Percentiles rank a stretch among this genome's conserved stretches.
Evolutionary conservation across 2,797 vertebrate genomes (phyloP).

Genomic region (Myotis pilosus): DNA sequence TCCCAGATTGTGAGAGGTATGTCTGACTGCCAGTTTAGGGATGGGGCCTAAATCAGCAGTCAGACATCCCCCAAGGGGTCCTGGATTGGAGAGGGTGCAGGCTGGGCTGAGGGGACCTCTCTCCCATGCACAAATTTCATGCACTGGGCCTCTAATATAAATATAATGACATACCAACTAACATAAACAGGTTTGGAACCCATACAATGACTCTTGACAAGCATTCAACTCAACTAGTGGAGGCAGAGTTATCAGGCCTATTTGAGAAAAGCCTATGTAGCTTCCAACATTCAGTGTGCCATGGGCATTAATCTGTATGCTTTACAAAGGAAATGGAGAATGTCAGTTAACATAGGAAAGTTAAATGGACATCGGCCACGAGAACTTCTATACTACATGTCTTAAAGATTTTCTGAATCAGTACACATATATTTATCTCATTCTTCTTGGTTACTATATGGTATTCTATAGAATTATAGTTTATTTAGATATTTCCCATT

Average conservation of each 20-base stretch:
- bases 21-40: too few species aligned
- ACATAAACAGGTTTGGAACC: background rate
- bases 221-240: background rate
- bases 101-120: too few species aligned
- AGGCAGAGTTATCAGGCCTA: background rate
- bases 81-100: too few species aligned
- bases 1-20: too few species aligned
- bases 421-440: background rate
- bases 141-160: background rate
- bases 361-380: background rate
- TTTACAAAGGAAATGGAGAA: background rate
- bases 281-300: background rate
- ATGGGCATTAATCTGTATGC: background rate
- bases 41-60: too few species aligned
- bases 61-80: too few species aligned
- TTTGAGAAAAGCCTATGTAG: background rate
- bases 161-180: background rate
- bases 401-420: background rate
- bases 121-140: too few species aligned
- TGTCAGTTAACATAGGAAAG: background rate
- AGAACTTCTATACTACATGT: background rate
- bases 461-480: constrained; percentile 3
- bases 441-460: background rate
- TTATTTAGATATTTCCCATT: background rate
- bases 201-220: constrained; percentile 10